A percentile compares a stretch with the other conserved stretches of the same genome.
Evolutionary conservation across 2,797 vertebrate species (phyloP).

Genomic region (Gymnocypris eckloni): DNA sequence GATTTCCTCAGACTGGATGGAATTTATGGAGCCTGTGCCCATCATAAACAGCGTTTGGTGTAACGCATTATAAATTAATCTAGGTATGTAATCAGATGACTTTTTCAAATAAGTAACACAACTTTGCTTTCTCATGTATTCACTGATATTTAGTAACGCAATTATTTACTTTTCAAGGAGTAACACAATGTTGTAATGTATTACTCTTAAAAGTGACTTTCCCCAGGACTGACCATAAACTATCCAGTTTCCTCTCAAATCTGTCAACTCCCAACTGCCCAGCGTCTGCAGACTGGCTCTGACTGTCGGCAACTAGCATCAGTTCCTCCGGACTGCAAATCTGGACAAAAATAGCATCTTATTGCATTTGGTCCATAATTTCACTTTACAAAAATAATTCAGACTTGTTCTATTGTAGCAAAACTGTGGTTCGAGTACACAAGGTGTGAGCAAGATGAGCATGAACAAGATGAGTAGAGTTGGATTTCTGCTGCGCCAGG

Average conservation of each 20-base stretch:
- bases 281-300: not conserved
- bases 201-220: not conserved
- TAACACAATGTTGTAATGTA: too few relatives aligned
- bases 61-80: too few relatives aligned
- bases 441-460: not conserved
- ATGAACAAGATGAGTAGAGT: conserved; percentile 13
- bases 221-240: not conserved
- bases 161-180: too few relatives aligned
- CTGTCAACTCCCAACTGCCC: not conserved
- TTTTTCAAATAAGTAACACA: too few relatives aligned
- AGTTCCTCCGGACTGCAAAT: not conserved
- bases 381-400: not conserved
- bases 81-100: too few relatives aligned
- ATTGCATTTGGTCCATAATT: not conserved
- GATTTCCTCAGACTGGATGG: not conserved
- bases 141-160: too few relatives aligned
- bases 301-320: not conserved
- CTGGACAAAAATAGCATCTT: not conserved
- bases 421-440: not conserved
- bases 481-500: conserved; percentile 6
- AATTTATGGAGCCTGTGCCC: not conserved
- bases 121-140: too few relatives aligned
- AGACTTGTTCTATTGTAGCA: not conserved
- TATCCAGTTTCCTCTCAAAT: not conserved
- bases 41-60: not conserved